Evolutionary conservation across 2,888 invertebrate species (phyloP), one percentile per base, ranked within the genome.

Genomic region (Disparrhopalites patrizii): DNA sequence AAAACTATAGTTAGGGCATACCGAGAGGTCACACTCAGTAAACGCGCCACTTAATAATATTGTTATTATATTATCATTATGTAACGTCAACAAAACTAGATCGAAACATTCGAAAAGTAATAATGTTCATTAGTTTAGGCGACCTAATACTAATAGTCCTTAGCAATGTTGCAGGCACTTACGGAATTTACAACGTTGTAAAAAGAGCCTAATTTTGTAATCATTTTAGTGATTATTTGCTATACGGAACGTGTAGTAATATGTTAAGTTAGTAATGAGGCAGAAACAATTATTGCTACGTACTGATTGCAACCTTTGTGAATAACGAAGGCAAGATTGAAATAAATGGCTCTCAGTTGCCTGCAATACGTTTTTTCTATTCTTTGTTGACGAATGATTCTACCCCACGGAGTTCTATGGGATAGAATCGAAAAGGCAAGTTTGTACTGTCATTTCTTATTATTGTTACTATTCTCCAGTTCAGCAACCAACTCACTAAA

Each of bases 401-500:
- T 25, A 47, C 8, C 25, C 47, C 47, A 36, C 15, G 8, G 47
- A 3, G 13, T 25, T 23, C 2, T 23, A 3, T 23, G 10, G 47
- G n/a, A 15, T 47, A 8, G 47, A 23, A 47, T 47, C 25, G 25
- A 18, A 20, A 47, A 47, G 47, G 47, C 47, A 47, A 47, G 15
- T 47, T 47, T 47, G 47, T 47, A 36, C 38, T 30, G n/a, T 65
- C 52, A 58, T 40, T 58, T 65, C 47, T 65, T 57, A 25, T 50
- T 52, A 20, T 28, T 56, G 50, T 64, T 64, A 28, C 31, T 64
- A 25, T 38, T 50, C 25, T 64, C 57, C 25, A 64, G 25, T 23
- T 64, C 64, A 0, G 64, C 64, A n/a, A 64, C 64, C 30, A 70
- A 51, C 31, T 64, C 68, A 27, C 52, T 55, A 8, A 70, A 51